Evolutionary conservation across 1,140 invertebrate species (phyloP).

Genomic region (Andricus grossulariae): DNA sequence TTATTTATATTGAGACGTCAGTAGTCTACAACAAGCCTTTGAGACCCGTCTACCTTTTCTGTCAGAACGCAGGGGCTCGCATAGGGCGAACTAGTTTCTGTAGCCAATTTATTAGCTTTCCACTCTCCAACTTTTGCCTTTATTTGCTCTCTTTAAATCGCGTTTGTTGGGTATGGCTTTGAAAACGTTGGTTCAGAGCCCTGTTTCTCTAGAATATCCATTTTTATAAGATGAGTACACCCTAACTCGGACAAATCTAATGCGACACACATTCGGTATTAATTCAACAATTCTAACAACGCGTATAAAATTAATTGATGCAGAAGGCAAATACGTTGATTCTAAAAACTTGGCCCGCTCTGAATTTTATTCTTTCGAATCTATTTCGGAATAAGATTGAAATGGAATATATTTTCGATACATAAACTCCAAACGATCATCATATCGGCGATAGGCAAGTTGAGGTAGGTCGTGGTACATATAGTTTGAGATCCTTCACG

Average conservation of each 20-base stretch:
- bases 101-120: conserved; percentile 33
- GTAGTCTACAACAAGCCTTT: conserved; percentile 56
- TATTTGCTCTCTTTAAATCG: conserved; percentile 30
- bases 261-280: conserved; percentile 39
- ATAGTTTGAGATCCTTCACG: no score
- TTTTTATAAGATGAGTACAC: conserved; percentile 38
- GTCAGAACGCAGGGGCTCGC: conserved; percentile 31
- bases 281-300: conserved; percentile 23
- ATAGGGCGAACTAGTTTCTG: conserved; percentile 38
- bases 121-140: conserved; percentile 22
- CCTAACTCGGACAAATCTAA: conserved; percentile 35
- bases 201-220: conserved; percentile 35
- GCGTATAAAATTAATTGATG: not conserved
- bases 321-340: not conserved
- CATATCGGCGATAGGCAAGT: conserved; percentile 3
- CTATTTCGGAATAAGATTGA: not conserved
- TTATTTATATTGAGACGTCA: conserved; percentile 64
- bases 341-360: not conserved
- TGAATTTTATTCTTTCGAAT: not conserved
- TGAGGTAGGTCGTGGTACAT: conserved; percentile 34
- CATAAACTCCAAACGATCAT: not conserved
- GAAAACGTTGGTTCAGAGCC: no score
- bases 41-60: not conserved
- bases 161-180: no score
- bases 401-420: not conserved